Base-by-base conservation (phyloP, 2,888 invertebrate species). In the Stenichneumon culpator region DNA sequence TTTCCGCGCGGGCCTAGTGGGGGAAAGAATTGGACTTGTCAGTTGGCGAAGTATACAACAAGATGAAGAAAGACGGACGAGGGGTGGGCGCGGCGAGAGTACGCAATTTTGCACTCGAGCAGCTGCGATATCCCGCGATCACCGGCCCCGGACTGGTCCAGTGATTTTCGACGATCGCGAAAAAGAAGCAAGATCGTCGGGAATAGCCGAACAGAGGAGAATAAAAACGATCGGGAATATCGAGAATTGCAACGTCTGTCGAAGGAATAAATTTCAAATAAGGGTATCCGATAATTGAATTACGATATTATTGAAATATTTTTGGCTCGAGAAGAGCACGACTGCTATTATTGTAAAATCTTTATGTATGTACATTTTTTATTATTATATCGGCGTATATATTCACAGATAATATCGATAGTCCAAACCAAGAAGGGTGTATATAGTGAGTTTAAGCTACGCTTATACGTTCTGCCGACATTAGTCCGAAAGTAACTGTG, bases 1-100 rank as follows among this genome's bases (percentile, higher is more conserved):
- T 84, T 63, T 32, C 32, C 54, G 11, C 72, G 47, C 11, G 39
- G 65, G 32, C 28, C 70, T 47, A 44, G 32, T 44, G 44, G 54
- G 60, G n/a, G 54, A 54, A 69, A 84, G 78, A 84, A 81, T 75
- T 72, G 68, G 63, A 81, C 50, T 84, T 52, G 77, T 80, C 78
- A 44, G 19, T 84, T 78, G 69, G 68, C 60, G 50, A 63, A 32
- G 32, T 68, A 69, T 67, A 52, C 36, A 44, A 73, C 47, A 47
- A 47, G 50, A 75, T 32, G 63, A 47, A 16, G 19, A 74, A 50
- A 69, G n/a, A 7, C n/a, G 14, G 14, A 28, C 57, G 47, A 50
- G 14, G 36, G 32, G 22, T 14, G n/a, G 32, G 39, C 7, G 50
- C 25, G 52, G 65, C n/a, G 25, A 44, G 74, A 65, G 74, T 78